Evolutionary conservation across 2,113 vertebrate species (phyloP).

Genomic region (Equus przewalskii): DNA sequence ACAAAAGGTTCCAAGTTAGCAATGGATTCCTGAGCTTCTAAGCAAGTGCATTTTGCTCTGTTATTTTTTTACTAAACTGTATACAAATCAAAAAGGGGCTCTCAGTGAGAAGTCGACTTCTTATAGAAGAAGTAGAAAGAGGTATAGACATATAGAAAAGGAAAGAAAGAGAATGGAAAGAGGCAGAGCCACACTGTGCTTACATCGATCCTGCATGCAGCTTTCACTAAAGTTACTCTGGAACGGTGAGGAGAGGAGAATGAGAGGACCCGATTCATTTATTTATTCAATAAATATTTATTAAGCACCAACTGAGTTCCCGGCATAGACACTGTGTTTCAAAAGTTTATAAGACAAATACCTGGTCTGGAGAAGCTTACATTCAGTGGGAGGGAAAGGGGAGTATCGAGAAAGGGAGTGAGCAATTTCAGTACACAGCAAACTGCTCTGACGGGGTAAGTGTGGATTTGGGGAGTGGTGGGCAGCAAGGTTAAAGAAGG

Average conservation of each 20-base stretch:
- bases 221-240: not conserved
- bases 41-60: not conserved
- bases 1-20: constrained; percentile 33
- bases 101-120: too few species aligned
- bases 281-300: constrained; percentile 52
- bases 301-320: not conserved
- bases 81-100: not conserved
- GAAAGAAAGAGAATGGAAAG: not conserved
- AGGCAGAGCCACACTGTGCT: not conserved
- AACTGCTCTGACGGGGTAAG: not conserved
- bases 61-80: constrained; percentile 20
- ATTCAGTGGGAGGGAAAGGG: not conserved
- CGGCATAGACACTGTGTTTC: not conserved
- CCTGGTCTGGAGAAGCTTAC: not conserved
- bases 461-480: not conserved
- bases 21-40: constrained; percentile 29
- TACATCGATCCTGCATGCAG: not conserved
- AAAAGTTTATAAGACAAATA: not conserved
- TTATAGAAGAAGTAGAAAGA: too few species aligned
- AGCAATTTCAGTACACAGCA: constrained; percentile 5
- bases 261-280: not conserved
- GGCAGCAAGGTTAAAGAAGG: not conserved
- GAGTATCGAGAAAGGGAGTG: not conserved
- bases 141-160: not conserved
- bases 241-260: not conserved